A percentile compares a stretch with the other conserved stretches of the same genome.
These are phyloP conservation scores for Haliaeetus leucogaster DNA, from an alignment of 2,113 vertebrate species.

Conservation along the genomic window DNA sequence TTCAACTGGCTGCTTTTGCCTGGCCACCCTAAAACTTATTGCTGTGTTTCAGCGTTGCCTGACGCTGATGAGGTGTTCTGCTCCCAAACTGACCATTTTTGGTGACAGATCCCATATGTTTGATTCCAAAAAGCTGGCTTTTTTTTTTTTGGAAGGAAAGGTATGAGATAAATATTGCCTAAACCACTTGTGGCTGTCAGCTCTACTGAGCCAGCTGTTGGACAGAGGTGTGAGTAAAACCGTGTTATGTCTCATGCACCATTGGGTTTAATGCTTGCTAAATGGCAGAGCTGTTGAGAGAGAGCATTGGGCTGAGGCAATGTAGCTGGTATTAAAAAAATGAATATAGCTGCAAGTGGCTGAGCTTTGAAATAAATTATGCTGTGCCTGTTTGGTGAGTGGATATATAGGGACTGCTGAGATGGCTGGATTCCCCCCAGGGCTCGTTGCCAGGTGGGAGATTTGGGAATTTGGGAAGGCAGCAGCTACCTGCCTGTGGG, in stretches of 20 bases:
- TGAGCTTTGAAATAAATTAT: background rate
- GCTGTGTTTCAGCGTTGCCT: background rate
- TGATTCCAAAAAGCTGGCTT: background rate
- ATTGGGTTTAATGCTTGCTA: background rate
- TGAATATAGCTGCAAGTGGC: background rate
- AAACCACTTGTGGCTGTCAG: background rate
- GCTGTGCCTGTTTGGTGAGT: background rate
- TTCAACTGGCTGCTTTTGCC: background rate
- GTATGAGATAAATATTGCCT: background rate
- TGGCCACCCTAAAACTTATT: rapidly evolving
- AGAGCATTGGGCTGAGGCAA: background rate
- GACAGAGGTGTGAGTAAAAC: background rate
- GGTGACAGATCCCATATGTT: background rate
- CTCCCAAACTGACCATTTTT: background rate
- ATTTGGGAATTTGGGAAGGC: background rate
- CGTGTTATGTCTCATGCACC: background rate
- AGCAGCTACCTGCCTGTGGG: background rate
- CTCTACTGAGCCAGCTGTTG: background rate
- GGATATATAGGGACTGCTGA: background rate
- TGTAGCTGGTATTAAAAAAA: background rate
- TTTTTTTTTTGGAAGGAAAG: background rate
- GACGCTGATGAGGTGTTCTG: background rate
- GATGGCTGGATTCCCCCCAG: background rate
- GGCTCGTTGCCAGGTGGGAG: background rate
- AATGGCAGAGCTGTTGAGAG: background rate